Conservation (phyloP, 2,113 vertebrate species). For the Scortum barcoo region DNA sequence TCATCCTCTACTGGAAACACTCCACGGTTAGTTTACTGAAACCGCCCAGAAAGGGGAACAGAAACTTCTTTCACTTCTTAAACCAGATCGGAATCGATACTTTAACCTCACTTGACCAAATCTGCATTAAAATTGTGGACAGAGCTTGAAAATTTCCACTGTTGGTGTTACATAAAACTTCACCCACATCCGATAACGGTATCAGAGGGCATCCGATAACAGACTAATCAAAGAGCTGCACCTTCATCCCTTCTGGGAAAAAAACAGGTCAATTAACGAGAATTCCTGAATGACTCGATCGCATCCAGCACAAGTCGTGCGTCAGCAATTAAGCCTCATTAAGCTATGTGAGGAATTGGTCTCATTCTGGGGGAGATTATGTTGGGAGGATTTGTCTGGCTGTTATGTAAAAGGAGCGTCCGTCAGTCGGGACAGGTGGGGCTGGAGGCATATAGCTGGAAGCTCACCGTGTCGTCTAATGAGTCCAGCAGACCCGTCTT, state of each 20-base stretch:
- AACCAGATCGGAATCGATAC: not conserved
- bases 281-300: not conserved
- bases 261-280: slow-evolving; percentile 10
- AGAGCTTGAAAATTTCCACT: not conserved
- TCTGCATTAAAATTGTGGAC: not conserved
- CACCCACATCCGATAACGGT: not conserved
- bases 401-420: slow-evolving; percentile 63
- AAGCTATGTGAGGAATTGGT: slow-evolving; percentile 21
- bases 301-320: slow-evolving; percentile 20
- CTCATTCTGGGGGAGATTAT: slow-evolving; percentile 52
- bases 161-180: not conserved
- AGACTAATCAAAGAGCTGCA: not conserved
- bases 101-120: not conserved
- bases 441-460: not conserved
- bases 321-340: slow-evolving; percentile 61
- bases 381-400: slow-evolving; percentile 31
- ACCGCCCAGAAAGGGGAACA: not conserved
- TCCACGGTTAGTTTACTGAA: slow-evolving; percentile 89
- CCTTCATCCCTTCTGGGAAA: not conserved
- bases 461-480: too few relatives aligned
- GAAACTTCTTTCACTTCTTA: too few relatives aligned
- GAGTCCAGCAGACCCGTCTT: not conserved
- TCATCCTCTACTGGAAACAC: slow-evolving; percentile 99
- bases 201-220: not conserved
- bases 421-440: slow-evolving; percentile 6